phyloP scores from a whole-genome alignment of 2,113 vertebrate species.

The Odontesthes bonariensis region DNA sequence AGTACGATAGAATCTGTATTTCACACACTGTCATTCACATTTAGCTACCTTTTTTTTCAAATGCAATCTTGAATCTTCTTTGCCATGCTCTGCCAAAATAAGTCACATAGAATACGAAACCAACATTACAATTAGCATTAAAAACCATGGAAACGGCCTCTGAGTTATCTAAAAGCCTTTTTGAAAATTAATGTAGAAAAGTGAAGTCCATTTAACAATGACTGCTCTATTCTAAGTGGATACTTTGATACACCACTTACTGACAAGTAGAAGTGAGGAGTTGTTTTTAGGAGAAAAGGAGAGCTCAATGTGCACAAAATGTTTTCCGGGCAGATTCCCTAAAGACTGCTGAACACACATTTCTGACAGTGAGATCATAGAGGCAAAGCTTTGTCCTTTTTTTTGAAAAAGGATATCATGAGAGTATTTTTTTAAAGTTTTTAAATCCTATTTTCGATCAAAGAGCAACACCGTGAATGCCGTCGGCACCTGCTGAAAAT shows the following conservation, averaged over 20 bases:
- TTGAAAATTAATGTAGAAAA: background rate
- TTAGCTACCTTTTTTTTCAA: no score
- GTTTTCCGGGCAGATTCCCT: background rate
- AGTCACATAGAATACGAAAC: background rate
- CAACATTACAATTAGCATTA: background rate
- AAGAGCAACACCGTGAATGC: no score
- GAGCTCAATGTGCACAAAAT: background rate
- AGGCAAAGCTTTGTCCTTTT: background rate
- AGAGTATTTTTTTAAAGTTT: no score
- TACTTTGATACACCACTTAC: background rate
- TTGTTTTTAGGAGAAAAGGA: background rate
- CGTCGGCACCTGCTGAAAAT: no score
- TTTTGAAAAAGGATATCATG: background rate
- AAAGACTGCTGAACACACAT: background rate
- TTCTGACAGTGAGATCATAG: background rate
- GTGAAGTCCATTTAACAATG: constrained; percentile 7
- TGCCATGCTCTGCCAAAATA: background rate
- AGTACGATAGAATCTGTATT: no score
- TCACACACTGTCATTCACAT: no score
- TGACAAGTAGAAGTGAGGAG: background rate
- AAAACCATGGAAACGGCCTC: background rate
- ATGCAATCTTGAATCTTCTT: background rate
- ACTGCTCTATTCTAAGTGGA: background rate
- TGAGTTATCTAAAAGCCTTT: constrained; percentile 2
- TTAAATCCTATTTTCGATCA: background rate